Base-by-base conservation (phyloP, 2,888 invertebrate genomes). In the Amblyjoppa proteus region DNA sequence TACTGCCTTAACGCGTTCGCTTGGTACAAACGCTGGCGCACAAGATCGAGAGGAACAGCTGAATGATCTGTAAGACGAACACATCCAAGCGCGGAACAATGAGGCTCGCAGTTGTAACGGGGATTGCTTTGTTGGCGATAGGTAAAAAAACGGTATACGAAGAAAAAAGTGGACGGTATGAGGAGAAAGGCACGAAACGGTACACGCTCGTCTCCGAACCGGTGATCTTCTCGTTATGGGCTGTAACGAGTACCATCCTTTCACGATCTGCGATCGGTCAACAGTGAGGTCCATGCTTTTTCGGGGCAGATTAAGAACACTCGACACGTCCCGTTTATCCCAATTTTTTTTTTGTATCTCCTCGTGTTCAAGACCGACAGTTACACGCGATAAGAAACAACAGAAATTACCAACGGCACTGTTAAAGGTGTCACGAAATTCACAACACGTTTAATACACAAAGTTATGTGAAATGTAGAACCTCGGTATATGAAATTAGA, bases 151-250 rank as follows among this genome's bases (percentile, higher is more conserved):
- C 49, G 9, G 9, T 58, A 3, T 13, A 11, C 20, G 13, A 41
- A 61, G 53, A 70, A 68, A 77, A 28, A 76, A 45, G 16, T 74
- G 53, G 73, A 58, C 53, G 77, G 56, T 69, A 69, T 38, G 38
- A 69, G 83, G 86, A 86, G 83, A 86, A 86, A 86, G 81, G 83
- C 74, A n/a, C 16, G 51, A 69, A 86, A 86, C 86, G 86, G 86
- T 86, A 86, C 83, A 66, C 66, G 77, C 74, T 75, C 85, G 56
- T 80, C 83, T 38, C n/a, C 51, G 28, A 64, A 69, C 41, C n/a
- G 41, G 4, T 41, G 68, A 53, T 68, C 41, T 53, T 5, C 28
- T 34, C 41, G 68, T 68, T 11, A 68, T 28, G 25, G 38, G n/a
- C 34, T n/a, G 25, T 51, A 68, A 68, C 76, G 53, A 41, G 38